A percentile compares a stretch with the other conserved stretches of the same genome.
Evolutionary conservation across 2,113 vertebrate genomes (phyloP).

Genomic region (Rhinoderma darwinii): DNA sequence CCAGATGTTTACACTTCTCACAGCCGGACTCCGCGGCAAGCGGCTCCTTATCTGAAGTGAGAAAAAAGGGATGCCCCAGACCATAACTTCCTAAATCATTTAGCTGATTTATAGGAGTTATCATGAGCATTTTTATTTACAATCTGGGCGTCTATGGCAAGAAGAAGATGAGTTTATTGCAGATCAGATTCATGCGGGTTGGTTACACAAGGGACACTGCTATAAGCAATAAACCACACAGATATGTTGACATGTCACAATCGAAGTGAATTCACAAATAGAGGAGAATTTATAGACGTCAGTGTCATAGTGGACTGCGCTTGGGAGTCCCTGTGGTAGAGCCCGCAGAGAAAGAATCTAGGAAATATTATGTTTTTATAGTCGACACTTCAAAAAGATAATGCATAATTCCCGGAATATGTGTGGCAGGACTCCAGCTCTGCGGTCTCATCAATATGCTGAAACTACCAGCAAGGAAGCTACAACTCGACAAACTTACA

Average conservation of each 20-base stretch:
- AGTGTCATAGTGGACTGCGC: not conserved
- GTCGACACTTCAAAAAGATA: not conserved
- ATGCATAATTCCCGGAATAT: slow-evolving; percentile 1
- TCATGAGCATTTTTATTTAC: not conserved
- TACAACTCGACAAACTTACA: not conserved
- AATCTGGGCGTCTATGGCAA: not conserved
- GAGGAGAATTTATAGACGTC: not conserved
- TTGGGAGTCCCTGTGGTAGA: not conserved
- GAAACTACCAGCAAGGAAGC: not conserved
- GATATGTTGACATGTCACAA: not conserved
- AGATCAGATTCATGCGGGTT: too few species aligned
- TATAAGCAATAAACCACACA: not conserved
- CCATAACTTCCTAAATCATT: not conserved
- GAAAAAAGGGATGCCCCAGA: too few species aligned
- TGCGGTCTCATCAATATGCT: not conserved
- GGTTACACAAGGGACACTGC: not conserved
- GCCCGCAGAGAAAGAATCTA: not conserved
- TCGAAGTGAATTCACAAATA: too few species aligned
- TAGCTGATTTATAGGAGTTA: not conserved
- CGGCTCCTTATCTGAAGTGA: not conserved
- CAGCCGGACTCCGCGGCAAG: not conserved
- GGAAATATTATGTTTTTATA: not conserved
- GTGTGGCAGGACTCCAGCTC: not conserved
- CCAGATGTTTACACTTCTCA: not conserved
- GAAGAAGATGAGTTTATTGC: not conserved